Base-by-base conservation (phyloP, 2,113 vertebrate species). In the Rousettus leschenaultii region DNA sequence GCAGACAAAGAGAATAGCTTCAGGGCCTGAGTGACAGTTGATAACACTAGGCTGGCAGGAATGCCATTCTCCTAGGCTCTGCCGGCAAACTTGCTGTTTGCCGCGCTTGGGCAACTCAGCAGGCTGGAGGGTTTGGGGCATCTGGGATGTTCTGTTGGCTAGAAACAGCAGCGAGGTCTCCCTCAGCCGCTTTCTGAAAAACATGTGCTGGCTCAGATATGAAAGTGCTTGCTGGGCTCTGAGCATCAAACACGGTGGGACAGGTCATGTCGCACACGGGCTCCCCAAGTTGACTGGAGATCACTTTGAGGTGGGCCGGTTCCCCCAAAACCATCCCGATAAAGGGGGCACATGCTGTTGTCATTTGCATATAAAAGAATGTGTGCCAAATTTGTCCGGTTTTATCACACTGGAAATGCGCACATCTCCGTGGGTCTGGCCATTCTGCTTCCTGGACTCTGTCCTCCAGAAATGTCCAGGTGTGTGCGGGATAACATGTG, bases 311-410 rank as follows among this genome's bases (percentile, higher is more conserved):
- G 9, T 10, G 1, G 33, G 19, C 26, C 51, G 1, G 28, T n/a
- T 7, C 45, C 84, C 65, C 21, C 30, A 43, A 12, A 55, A 35
- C 21, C 79, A 21, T 26, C 74, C 10, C 9, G 26, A 21, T 9
- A 16, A 68, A 48, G 0, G 7, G 45, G 30, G 48, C 30, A n/a
- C 9, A 3, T 2, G 21, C 33, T 10, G 0, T 28, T 10, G 1
- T 63, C 63, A 65, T n/a, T 48, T 26, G 35, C 3, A 15, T 45
- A 15, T 45, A 30, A 51, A 45, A 35, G 53, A 22, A 91, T 6
- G 6, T 7, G 18, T 7, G 18, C 48, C 1, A 51, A 3, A 16
- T 63, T 87, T 70, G 22, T 95, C 24, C 79, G 6, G 19, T 59
- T 61, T 30, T 45, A 1, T 78, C 57, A 10, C 66, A 48, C 74